These are phyloP conservation scores for Drosophila kikkawai DNA, from an alignment of 1,140 invertebrate genomes.

Conservation along the genomic window DNA sequence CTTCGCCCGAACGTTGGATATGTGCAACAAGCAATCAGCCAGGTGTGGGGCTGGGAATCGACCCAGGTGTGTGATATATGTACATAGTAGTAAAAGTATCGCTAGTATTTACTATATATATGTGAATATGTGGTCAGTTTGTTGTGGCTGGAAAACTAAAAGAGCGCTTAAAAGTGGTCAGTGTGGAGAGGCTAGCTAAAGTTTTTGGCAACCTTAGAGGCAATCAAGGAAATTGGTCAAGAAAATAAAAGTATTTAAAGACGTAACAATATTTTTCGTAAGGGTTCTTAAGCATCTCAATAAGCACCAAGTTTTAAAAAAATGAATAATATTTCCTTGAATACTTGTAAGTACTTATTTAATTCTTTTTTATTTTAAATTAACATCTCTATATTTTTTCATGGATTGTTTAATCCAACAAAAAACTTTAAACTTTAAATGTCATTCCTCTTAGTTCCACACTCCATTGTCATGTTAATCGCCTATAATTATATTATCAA, in stretches of 20 bases:
- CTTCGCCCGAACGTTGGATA: conserved; percentile 57
- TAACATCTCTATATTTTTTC: no score
- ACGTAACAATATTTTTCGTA: no score
- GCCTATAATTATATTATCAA: neutral
- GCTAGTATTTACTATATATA: conserved; percentile 6
- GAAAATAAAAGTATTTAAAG: neutral
- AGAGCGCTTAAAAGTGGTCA: conserved; percentile 6
- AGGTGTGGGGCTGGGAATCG: conserved; percentile 37
- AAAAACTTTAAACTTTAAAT: neutral
- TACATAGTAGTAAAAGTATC: neutral
- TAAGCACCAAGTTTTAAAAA: no score
- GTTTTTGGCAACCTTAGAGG: conserved; percentile 2
- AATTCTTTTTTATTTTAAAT: no score
- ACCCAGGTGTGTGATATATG: conserved; percentile 31
- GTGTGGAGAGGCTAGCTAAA: neutral
- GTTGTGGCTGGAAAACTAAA: conserved; percentile 50
- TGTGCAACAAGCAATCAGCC: conserved; percentile 63
- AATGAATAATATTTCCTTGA: no score
- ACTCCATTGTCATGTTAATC: neutral
- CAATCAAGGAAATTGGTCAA: conserved; percentile 24
- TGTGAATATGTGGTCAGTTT: conserved; percentile 30
- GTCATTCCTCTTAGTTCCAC: neutral
- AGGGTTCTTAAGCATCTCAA: no score
- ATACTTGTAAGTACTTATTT: no score
- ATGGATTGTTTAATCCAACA: no score